A percentile compares a stretch with the other conserved stretches of the same genome.
phyloP scores from a whole-genome alignment of 2,888 invertebrate genomes.

The Caenorhabditis sinica region DNA sequence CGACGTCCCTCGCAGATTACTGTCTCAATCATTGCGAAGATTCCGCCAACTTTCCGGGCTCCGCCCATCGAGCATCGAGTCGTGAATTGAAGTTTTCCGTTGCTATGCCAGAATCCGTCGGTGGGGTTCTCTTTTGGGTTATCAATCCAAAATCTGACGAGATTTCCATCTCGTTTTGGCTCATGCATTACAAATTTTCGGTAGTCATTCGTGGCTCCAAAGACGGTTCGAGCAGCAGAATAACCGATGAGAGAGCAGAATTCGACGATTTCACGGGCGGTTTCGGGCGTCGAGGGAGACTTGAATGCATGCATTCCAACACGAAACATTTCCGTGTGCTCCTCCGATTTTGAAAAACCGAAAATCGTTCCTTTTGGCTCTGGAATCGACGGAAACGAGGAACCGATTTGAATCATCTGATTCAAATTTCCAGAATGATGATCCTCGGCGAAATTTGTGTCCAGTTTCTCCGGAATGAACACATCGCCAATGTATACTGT shows the following conservation, averaged over 20 bases:
- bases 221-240: constrained; percentile 8
- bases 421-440: constrained; percentile 1
- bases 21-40: constrained; percentile 13
- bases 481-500: constrained; percentile 5
- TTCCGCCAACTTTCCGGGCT: neutral
- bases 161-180: neutral
- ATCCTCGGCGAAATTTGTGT: neutral
- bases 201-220: constrained; percentile 1
- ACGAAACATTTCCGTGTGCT: neutral
- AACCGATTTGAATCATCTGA: neutral
- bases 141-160: constrained; percentile 15
- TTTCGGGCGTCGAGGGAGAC: neutral
- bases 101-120: constrained; percentile 31
- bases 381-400: neutral
- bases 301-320: neutral
- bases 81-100: neutral
- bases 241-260: constrained; percentile 30
- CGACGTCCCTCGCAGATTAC: neutral
- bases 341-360: neutral
- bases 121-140: constrained; percentile 28
- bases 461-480: neutral
- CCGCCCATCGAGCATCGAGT: neutral
- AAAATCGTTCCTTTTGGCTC: neutral
- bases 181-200: constrained; percentile 19
- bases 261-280: constrained; percentile 17